These are phyloP conservation scores for Serrognathus titanus DNA, from an alignment of 2,888 invertebrate genomes.

Conservation along the genomic window DNA sequence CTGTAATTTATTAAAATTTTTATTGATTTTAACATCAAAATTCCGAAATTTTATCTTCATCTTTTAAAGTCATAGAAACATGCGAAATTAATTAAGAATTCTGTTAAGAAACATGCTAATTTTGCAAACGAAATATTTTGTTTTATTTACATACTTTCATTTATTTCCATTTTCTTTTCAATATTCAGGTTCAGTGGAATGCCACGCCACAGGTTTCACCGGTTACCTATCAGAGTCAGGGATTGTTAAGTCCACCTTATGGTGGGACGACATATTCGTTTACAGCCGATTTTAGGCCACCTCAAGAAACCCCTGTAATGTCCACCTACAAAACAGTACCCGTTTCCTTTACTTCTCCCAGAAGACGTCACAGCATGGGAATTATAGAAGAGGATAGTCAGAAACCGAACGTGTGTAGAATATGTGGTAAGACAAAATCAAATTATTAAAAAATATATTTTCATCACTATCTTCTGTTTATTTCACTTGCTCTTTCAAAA, in stretches of 20 bases:
- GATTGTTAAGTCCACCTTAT: constrained; percentile 65
- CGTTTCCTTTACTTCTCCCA: constrained; percentile 46
- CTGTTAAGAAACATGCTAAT: too few relatives aligned
- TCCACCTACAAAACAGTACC: constrained; percentile 58
- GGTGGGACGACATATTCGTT: constrained; percentile 76
- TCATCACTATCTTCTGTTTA: too few relatives aligned
- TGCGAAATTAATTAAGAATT: too few relatives aligned
- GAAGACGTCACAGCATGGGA: constrained; percentile 34
- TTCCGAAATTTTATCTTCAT: too few relatives aligned
- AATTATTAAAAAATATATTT: too few relatives aligned
- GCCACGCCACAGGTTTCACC: constrained; percentile 57
- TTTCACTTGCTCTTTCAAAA: too few relatives aligned
- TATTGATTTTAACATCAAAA: too few relatives aligned
- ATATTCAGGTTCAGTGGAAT: constrained; percentile 69
- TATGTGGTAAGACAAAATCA: constrained; percentile 64
- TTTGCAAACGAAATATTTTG: too few relatives aligned
- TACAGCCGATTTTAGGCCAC: constrained; percentile 75
- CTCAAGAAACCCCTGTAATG: constrained; percentile 57
- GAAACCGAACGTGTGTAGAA: constrained; percentile 86
- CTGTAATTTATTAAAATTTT: too few relatives aligned
- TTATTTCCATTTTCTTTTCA: constrained; percentile 3
- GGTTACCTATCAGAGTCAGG: constrained; percentile 56
- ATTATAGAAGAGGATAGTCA: constrained; percentile 67
- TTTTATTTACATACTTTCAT: too few relatives aligned
- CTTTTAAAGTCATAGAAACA: too few relatives aligned